A percentile compares a stretch with the other conserved stretches of the same genome.
These are phyloP conservation scores for Entomyzon cyanotis DNA, from an alignment of 2,113 vertebrate genomes.

Conservation along the genomic window DNA sequence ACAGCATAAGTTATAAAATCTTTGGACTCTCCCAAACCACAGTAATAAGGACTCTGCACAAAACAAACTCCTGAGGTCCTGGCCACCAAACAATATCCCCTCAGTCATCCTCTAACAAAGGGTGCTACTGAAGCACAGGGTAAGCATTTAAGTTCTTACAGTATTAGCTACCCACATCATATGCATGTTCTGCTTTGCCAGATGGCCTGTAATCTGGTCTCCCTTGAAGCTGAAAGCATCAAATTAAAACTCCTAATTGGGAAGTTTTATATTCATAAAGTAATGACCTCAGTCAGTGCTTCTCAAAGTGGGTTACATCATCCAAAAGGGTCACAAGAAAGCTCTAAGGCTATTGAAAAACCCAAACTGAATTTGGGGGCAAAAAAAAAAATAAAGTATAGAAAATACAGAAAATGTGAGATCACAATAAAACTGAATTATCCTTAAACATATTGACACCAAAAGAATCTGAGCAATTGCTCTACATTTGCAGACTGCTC, in stretches of 20 bases:
- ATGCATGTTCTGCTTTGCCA: conserved; percentile 11
- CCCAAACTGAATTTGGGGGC: neutral
- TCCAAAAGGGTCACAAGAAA: neutral
- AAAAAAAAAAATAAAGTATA: neutral
- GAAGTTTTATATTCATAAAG: conserved; percentile 4
- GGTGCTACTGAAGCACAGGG: neutral
- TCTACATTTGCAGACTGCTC: neutral
- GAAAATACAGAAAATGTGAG: neutral
- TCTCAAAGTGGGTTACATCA: neutral
- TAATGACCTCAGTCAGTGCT: conserved; percentile 19
- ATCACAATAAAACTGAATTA: neutral
- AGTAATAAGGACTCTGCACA: neutral
- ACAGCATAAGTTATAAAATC: neutral
- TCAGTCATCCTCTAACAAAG: neutral
- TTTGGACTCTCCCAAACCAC: neutral
- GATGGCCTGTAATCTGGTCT: conserved; percentile 55
- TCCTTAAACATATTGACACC: neutral
- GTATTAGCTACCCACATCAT: conserved; percentile 32
- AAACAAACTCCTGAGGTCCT: neutral
- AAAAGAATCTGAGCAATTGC: neutral
- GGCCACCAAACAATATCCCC: neutral
- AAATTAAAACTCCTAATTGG: conserved; percentile 32
- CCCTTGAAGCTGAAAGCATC: conserved; percentile 47
- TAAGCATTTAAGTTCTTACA: neutral
- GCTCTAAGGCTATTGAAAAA: neutral